Percentiles rank a stretch among this genome's conserved stretches.
phyloP scores from a whole-genome alignment of 1,140 invertebrate species.

The Popillia japonica region DNA sequence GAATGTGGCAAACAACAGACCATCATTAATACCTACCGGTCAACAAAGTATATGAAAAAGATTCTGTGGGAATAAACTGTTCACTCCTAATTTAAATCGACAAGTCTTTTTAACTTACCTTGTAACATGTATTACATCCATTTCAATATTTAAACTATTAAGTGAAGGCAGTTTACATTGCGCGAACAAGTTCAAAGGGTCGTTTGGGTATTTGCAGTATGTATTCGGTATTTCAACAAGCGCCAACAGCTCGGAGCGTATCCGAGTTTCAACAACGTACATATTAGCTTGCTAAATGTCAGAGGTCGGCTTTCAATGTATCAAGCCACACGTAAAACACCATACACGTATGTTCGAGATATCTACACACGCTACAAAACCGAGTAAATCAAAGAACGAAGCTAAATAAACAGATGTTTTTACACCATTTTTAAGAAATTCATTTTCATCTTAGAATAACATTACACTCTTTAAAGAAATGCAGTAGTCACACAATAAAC shows the following conservation, averaged over 20 bases:
- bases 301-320: background rate
- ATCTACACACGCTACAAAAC: background rate
- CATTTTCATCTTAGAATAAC: no score
- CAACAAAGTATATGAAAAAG: no score
- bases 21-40: no score
- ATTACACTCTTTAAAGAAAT: no score
- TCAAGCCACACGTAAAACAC: background rate
- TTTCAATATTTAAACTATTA: background rate
- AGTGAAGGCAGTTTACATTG: background rate
- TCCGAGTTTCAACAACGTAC: slow-evolving; percentile 34
- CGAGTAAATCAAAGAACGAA: background rate
- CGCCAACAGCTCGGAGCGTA: slow-evolving; percentile 19
- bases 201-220: background rate
- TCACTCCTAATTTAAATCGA: no score
- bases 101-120: no score
- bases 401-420: no score
- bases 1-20: no score
- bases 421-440: no score
- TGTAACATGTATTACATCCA: background rate
- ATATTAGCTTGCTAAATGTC: background rate
- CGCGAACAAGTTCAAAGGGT: background rate
- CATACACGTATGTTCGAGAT: background rate
- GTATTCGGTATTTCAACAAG: background rate
- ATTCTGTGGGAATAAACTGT: no score
- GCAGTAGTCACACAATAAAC: no score